Conservation (phyloP, 2,113 vertebrate genomes). For the Cyanistes caeruleus region DNA sequence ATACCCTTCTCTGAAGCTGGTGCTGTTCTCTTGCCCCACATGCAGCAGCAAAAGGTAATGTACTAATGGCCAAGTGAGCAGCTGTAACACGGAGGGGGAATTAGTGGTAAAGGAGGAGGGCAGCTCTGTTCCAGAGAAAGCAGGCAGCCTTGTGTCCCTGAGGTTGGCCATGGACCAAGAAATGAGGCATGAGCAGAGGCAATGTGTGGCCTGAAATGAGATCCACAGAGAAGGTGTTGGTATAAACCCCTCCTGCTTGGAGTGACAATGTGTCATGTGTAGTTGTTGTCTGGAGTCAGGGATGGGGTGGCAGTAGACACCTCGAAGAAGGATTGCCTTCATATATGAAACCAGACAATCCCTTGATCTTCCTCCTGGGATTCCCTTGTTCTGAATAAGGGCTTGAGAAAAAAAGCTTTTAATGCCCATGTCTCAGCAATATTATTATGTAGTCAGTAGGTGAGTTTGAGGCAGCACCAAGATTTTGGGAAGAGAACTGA, state of each 20-base stretch:
- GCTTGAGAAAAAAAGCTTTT: neutral
- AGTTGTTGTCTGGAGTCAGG: neutral
- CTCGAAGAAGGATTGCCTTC: neutral
- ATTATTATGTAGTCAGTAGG: neutral
- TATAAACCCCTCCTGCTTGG: neutral
- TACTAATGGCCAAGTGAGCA: neutral
- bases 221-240: neutral
- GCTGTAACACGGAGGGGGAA: neutral
- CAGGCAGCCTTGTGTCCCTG: neutral
- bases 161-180: neutral
- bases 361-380: neutral
- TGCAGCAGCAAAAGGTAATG: neutral
- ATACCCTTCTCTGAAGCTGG: neutral
- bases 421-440: neutral
- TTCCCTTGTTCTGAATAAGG: neutral
- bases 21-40: fast-evolving
- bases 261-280: neutral
- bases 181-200: neutral
- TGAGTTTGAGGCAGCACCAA: neutral
- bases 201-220: neutral
- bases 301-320: neutral
- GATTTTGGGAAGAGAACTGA: neutral
- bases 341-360: neutral
- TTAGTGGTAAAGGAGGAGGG: fast-evolving
- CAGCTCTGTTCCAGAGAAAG: neutral